Evolutionary conservation across 2,797 vertebrate species (phyloP).

Genomic region (Triplophysa yarkandensis): DNA sequence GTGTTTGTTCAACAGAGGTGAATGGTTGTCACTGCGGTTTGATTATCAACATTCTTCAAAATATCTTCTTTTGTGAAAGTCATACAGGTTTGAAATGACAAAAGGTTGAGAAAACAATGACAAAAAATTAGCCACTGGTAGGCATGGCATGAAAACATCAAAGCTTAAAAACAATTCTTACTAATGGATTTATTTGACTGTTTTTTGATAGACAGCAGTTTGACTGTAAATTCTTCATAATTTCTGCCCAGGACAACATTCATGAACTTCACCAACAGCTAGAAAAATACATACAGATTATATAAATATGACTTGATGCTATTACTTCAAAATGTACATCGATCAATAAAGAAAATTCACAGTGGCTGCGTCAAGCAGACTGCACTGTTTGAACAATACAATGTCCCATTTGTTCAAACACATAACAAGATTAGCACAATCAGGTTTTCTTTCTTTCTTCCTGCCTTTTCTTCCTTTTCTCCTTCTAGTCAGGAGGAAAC

Average conservation of each 20-base stretch:
- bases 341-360: neutral
- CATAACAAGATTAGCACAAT: constrained; percentile 42
- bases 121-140: too few species aligned
- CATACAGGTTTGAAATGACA: too few species aligned
- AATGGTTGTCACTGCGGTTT: too few species aligned
- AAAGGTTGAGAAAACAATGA: too few species aligned
- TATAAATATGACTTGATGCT: neutral
- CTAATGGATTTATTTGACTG: too few species aligned
- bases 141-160: too few species aligned
- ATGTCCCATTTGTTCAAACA: constrained; percentile 32
- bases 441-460: constrained; percentile 3
- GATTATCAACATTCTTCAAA: too few species aligned
- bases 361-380: neutral
- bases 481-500: constrained; percentile 42
- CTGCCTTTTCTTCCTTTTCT: neutral
- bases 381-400: constrained; percentile 2
- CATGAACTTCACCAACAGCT: neutral
- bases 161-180: too few species aligned
- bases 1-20: too few species aligned
- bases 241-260: neutral
- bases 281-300: neutral
- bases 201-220: neutral
- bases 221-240: neutral
- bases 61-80: too few species aligned
- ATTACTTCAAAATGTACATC: neutral